Evolutionary conservation across 2,888 invertebrate species (phyloP), one percentile per base, ranked within the genome.

Genomic region (Heliothis peltigera): DNA sequence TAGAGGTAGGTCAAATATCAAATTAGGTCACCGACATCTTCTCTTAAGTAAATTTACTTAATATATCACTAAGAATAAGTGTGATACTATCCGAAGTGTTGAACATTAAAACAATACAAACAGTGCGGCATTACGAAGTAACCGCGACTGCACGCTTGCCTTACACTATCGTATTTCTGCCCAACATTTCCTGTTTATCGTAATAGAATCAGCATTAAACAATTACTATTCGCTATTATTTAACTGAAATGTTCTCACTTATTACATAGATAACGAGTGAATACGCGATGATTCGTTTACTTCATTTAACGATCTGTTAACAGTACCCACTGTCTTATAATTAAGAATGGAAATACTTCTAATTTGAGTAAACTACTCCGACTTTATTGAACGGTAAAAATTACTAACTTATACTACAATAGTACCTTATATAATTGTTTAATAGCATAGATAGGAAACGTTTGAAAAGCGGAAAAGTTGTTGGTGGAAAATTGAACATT

Each of bases 101-200:
- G 57, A 49, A 61, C 19, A 57, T 43, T 70, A 75, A 64, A 65
- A 51, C 32, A 62, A 61, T 43, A 53, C 46, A 55, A 57, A 70
- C 64, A 47, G 46, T 54, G 53, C 48, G 48, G 65, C 61, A 51
- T 67, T 55, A 53, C 70, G 75, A 62, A 65, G 75, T 77, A 81
- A 84, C 85, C 81, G 70, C 82, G 83, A 66, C 68, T 64, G 81
- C 83, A 74, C 80, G 83, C 80, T 83, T 85, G 76, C 72, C 76
- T 78, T 75, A 74, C 79, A 72, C 60, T 87, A 88, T 91, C 80
- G 73, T 65, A 69, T 90, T 86, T 87, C 91, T 70, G 77, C 84
- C 85, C 85, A 82, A 86, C 77, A 70, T 87, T 86, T 86, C 84
- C 82, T 70, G 75, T 62, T 79, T 74, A 67, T 64, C 64, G 71